phyloP scores from a whole-genome alignment of 2,113 vertebrate species.

The Semnopithecus entellus region DNA sequence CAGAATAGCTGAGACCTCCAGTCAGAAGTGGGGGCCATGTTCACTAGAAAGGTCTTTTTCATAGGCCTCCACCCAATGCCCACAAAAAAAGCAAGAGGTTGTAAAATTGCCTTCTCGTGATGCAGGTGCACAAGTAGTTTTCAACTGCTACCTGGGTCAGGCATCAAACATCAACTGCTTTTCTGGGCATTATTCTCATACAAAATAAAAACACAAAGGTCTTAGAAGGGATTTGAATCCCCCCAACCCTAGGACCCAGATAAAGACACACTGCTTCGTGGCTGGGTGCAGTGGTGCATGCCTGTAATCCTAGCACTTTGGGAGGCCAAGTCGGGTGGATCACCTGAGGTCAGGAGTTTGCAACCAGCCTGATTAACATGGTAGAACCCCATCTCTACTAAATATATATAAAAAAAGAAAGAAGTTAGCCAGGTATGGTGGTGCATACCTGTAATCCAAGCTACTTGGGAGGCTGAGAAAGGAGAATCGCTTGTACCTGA shows the following conservation, averaged over 20 bases:
- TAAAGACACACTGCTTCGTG: not conserved
- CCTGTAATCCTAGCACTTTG: too few relatives aligned
- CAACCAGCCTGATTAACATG: too few relatives aligned
- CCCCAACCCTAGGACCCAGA: not conserved
- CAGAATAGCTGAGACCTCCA: not conserved
- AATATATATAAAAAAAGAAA: too few relatives aligned
- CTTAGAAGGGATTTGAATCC: not conserved
- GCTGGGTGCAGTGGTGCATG: rapidly evolving
- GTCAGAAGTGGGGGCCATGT: not conserved
- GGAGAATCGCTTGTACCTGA: too few relatives aligned
- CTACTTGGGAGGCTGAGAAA: too few relatives aligned
- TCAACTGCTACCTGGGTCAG: not conserved
- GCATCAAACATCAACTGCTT: not conserved
- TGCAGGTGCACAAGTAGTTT: not conserved
- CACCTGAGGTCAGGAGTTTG: too few relatives aligned
- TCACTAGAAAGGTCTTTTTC: not conserved
- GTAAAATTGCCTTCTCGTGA: not conserved
- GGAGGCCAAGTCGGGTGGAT: too few relatives aligned
- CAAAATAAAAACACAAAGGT: not conserved
- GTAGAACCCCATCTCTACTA: too few relatives aligned
- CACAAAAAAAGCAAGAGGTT: not conserved
- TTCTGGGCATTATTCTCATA: not conserved
- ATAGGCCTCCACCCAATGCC: not conserved
- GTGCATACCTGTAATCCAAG: too few relatives aligned
- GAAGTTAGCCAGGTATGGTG: too few relatives aligned